Conservation (phyloP, 2,113 vertebrate genomes). For the Ursus arctos region DNA sequence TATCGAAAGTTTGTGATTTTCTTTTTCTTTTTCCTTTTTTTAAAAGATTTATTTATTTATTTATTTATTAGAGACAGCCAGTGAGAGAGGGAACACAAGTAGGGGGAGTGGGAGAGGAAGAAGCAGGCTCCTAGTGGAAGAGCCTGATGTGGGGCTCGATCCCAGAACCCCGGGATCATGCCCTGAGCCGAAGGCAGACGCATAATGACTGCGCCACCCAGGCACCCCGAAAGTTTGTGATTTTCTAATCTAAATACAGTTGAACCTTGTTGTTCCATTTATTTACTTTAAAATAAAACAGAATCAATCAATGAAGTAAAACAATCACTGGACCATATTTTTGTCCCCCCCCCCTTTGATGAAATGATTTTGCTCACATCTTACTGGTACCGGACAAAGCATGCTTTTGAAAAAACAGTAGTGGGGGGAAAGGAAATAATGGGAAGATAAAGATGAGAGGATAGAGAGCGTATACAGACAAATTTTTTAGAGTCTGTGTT, state of each 20-base stretch:
- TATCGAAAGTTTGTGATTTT: not conserved
- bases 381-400: not conserved
- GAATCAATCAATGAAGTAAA: not conserved
- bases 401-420: not conserved
- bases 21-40: not conserved
- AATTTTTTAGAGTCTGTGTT: not conserved
- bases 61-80: too few relatives aligned
- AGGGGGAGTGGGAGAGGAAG: too few relatives aligned
- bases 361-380: not conserved
- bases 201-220: too few relatives aligned
- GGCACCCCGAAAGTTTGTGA: not conserved
- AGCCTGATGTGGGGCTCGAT: too few relatives aligned
- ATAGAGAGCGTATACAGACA: not conserved
- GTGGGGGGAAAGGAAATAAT: not conserved
- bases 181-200: too few relatives aligned
- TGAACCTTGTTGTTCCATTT: not conserved
- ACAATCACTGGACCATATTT: not conserved
- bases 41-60: not conserved
- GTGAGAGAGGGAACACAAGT: too few relatives aligned
- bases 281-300: constrained; percentile 36
- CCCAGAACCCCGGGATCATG: too few relatives aligned
- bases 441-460: not conserved
- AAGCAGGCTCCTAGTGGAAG: too few relatives aligned
- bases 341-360: not conserved
- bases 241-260: constrained; percentile 7